phyloP scores from a whole-genome alignment of 2,888 invertebrate genomes.

The Merodon equestris region DNA sequence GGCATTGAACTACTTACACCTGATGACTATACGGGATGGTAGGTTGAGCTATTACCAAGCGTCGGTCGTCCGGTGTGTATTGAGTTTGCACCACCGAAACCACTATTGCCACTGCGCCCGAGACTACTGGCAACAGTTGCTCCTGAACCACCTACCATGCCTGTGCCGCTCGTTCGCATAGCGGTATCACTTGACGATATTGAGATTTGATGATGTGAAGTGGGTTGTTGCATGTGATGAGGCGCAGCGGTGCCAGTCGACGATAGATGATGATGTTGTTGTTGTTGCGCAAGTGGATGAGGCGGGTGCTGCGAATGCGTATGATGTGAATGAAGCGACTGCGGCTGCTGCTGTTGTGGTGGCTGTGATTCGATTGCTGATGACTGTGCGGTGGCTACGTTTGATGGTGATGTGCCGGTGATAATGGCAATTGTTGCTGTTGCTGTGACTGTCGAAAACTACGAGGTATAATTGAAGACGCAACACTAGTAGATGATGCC shows the following conservation, averaged over 20 bases:
- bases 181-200: constrained; percentile 50
- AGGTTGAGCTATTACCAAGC: constrained; percentile 62
- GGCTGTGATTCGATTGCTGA: constrained; percentile 72
- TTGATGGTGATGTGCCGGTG: constrained; percentile 36
- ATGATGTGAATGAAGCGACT: constrained; percentile 54
- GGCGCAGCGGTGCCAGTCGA: constrained; percentile 59
- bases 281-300: constrained; percentile 70
- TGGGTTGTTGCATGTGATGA: constrained; percentile 68
- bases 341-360: constrained; percentile 67
- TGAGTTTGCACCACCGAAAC: constrained; percentile 38
- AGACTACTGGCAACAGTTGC: constrained; percentile 65
- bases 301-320: constrained; percentile 69
- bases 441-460: constrained; percentile 39
- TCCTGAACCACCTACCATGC: too few species aligned
- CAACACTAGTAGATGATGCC: constrained; percentile 24
- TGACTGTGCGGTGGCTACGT: constrained; percentile 27
- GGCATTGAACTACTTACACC: constrained; percentile 72
- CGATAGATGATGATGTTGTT: constrained; percentile 65
- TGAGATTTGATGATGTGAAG: constrained; percentile 41
- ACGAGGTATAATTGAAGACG: background rate
- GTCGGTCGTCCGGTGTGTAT: constrained; percentile 53
- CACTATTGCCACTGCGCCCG: constrained; percentile 48
- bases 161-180: too few species aligned
- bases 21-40: constrained; percentile 76
- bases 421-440: constrained; percentile 19